phyloP scores from a whole-genome alignment of 1,140 invertebrate genomes.

The Sitobion miscanthi region DNA sequence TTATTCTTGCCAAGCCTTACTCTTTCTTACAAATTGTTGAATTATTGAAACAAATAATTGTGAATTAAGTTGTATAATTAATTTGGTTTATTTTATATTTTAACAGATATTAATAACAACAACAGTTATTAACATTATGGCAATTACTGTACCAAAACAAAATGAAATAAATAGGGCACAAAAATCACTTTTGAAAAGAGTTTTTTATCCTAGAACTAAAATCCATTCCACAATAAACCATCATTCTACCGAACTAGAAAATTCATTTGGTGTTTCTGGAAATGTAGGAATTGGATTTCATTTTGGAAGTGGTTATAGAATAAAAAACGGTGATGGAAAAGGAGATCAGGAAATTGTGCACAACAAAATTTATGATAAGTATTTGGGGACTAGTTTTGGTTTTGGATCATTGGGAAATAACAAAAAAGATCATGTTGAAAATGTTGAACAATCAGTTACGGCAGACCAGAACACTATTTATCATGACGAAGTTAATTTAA shows the following conservation, averaged over 20 bases:
- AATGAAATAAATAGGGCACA: background rate
- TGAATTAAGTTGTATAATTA: background rate
- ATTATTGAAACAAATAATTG: background rate
- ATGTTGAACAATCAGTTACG: background rate
- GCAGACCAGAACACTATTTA: background rate
- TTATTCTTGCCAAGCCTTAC: background rate
- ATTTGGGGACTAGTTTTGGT: constrained; percentile 54
- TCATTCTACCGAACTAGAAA: background rate
- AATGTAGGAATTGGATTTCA: constrained; percentile 50
- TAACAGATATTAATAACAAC: constrained; percentile 18
- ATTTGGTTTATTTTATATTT: background rate
- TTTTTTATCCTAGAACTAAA: constrained; percentile 3
- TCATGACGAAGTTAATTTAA: constrained; percentile 5
- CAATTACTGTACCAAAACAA: background rate
- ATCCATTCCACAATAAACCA: constrained; percentile 27
- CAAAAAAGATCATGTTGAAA: constrained; percentile 6
- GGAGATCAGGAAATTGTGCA: constrained; percentile 4
- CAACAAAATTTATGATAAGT: constrained; percentile 43
- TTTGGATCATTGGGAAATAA: constrained; percentile 37
- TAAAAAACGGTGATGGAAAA: constrained; percentile 35
- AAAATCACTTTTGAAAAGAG: background rate
- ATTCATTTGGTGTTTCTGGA: constrained; percentile 45
- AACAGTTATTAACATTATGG: background rate
- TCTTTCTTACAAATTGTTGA: background rate
- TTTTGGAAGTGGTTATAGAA: constrained; percentile 31